Conservation (phyloP, 1,140 invertebrate species). For the Matsumurasca onukii region DNA sequence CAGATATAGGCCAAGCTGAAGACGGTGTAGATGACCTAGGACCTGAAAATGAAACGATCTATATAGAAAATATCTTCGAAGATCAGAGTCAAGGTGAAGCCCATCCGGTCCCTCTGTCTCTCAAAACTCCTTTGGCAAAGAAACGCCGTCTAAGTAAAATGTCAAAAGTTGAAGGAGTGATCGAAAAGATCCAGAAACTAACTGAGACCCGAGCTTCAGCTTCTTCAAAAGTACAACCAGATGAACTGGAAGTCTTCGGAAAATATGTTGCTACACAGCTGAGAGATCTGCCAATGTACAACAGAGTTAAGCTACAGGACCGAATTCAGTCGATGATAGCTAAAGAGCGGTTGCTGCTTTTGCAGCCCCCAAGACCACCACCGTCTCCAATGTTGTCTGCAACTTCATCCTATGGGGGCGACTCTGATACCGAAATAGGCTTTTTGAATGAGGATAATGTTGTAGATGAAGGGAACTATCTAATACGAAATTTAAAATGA, state of each 20-base stretch:
- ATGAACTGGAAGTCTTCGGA: slow-evolving; percentile 8
- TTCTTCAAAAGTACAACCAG: not conserved
- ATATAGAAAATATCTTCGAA: not conserved
- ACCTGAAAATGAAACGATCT: not conserved
- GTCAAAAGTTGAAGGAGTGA: not conserved
- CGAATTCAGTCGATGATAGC: slow-evolving; percentile 7
- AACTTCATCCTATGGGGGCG: not conserved
- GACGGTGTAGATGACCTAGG: not conserved
- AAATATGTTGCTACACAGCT: slow-evolving; percentile 20
- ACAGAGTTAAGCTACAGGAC: slow-evolving; percentile 9
- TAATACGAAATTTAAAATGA: too few relatives aligned
- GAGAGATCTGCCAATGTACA: not conserved
- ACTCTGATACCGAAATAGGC: slow-evolving; percentile 7
- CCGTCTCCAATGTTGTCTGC: slow-evolving; percentile 14
- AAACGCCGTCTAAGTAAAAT: slow-evolving; percentile 17
- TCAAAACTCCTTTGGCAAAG: not conserved
- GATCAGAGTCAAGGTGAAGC: not conserved
- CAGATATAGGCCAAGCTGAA: not conserved
- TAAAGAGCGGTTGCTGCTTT: slow-evolving; percentile 2
- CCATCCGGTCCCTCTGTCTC: not conserved
- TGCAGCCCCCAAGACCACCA: not conserved
- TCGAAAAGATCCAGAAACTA: slow-evolving; percentile 10
- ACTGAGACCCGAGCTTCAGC: not conserved
- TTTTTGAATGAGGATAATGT: too few relatives aligned
- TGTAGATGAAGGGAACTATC: too few relatives aligned